Percentiles rank a stretch among this genome's conserved stretches.
Conservation (phyloP, 2,113 vertebrate species). For the Elephas maximus region DNA sequence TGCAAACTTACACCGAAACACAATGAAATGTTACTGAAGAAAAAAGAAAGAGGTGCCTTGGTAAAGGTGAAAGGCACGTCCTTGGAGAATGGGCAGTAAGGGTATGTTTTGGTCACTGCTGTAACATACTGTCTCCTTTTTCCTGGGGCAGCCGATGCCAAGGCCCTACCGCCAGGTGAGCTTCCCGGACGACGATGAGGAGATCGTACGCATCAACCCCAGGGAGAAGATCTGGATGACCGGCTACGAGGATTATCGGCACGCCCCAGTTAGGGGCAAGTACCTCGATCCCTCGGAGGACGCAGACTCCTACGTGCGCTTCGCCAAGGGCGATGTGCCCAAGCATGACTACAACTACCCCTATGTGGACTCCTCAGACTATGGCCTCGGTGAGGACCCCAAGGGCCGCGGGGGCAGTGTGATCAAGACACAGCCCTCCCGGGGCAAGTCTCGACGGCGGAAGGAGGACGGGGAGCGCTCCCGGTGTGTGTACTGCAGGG, state of each 20-base stretch:
- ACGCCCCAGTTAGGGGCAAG: slow-evolving; percentile 94
- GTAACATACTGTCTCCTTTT: not conserved
- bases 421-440: slow-evolving; percentile 94
- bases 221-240: slow-evolving; percentile 96
- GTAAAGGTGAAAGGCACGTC: not conserved
- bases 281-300: slow-evolving; percentile 92
- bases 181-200: slow-evolving; percentile 96
- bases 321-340: slow-evolving; percentile 94
- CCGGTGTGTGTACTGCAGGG: slow-evolving; percentile 96
- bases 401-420: slow-evolving; percentile 90
- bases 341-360: slow-evolving; percentile 99
- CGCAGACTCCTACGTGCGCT: slow-evolving; percentile 95
- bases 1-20: too few species aligned
- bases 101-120: not conserved
- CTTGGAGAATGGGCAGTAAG: not conserved
- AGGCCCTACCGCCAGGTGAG: slow-evolving; percentile 94
- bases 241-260: slow-evolving; percentile 98
- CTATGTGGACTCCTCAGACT: slow-evolving; percentile 92
- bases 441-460: slow-evolving; percentile 91
- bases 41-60: not conserved
- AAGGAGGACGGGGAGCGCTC: slow-evolving; percentile 94
- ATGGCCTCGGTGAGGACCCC: slow-evolving; percentile 91
- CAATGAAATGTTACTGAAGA: too few species aligned
- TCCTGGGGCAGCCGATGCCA: slow-evolving; percentile 87
- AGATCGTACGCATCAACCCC: slow-evolving; percentile 98